A percentile compares a stretch with the other conserved stretches of the same genome.
Conservation (phyloP, 2,797 vertebrate genomes). For the Eurystomus glaucurus region DNA sequence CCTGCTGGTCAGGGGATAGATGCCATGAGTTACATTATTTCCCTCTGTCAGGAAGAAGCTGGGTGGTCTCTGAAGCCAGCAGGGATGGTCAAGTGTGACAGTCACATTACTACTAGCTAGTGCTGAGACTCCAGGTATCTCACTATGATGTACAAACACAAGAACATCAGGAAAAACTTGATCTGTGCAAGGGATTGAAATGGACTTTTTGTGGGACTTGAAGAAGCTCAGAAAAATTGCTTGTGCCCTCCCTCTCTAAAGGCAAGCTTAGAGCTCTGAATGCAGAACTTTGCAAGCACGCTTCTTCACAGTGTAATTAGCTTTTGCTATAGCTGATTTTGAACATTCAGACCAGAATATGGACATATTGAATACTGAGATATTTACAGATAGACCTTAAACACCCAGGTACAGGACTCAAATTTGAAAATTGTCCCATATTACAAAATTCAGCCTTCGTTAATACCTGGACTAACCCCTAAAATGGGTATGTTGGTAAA, state of each 20-base stretch:
- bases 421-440: neutral
- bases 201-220: neutral
- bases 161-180: neutral
- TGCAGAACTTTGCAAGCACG: neutral
- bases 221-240: neutral
- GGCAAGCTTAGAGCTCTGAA: neutral
- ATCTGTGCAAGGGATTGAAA: neutral
- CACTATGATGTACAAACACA: neutral
- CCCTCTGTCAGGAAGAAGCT: neutral
- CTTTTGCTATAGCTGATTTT: neutral
- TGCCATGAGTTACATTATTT: accelerated
- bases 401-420: neutral
- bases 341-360: neutral
- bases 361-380: neutral
- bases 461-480: neutral
- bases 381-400: neutral
- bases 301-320: accelerated
- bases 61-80: neutral
- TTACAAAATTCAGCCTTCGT: neutral
- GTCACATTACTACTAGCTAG: neutral
- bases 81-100: neutral
- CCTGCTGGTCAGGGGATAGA: neutral
- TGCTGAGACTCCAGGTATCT: neutral
- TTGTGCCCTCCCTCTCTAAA: neutral
- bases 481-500: neutral